A percentile compares a stretch with the other conserved stretches of the same genome.
phyloP scores from a whole-genome alignment of 2,888 invertebrate genomes.

The Luperina nickerlii region DNA sequence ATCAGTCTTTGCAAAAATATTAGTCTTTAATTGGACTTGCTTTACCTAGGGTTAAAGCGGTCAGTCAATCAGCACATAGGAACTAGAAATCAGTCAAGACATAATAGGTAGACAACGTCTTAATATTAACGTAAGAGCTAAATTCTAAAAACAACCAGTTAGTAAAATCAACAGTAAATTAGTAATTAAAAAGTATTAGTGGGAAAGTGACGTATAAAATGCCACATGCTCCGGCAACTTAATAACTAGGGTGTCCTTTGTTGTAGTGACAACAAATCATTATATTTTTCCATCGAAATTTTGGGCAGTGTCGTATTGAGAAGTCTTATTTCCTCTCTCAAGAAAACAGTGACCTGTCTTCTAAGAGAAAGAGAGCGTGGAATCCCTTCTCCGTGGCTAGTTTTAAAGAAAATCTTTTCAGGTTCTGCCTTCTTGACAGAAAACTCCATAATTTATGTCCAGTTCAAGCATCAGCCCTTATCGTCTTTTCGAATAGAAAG shows the following conservation, averaged over 20 bases:
- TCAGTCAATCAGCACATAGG: too few species aligned
- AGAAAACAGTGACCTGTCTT: constrained; percentile 2
- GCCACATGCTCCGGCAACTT: constrained; percentile 1
- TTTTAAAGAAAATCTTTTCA: background rate
- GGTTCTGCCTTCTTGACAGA: constrained; percentile 2
- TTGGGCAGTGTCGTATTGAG: background rate
- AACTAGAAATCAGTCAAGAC: background rate
- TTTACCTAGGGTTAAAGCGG: too few species aligned
- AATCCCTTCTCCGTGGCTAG: constrained; percentile 2
- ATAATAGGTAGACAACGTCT: too few species aligned
- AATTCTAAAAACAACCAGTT: background rate
- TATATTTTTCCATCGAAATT: background rate
- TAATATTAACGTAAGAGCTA: constrained; percentile 1
- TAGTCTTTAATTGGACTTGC: too few species aligned
- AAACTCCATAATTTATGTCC: constrained; percentile 8
- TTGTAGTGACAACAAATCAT: background rate
- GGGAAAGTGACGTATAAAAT: too few species aligned
- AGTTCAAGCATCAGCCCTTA: constrained; percentile 4
- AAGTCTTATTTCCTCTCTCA: background rate
- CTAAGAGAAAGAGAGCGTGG: constrained; percentile 5
- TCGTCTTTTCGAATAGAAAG: background rate
- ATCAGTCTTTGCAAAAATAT: too few species aligned
- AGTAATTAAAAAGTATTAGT: too few species aligned
- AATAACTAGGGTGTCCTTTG: constrained; percentile 5
- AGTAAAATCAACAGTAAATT: constrained; percentile 1